These are phyloP conservation scores for Antechinus stuartii DNA, from an alignment of 2,113 vertebrate species.

Conservation along the genomic window DNA sequence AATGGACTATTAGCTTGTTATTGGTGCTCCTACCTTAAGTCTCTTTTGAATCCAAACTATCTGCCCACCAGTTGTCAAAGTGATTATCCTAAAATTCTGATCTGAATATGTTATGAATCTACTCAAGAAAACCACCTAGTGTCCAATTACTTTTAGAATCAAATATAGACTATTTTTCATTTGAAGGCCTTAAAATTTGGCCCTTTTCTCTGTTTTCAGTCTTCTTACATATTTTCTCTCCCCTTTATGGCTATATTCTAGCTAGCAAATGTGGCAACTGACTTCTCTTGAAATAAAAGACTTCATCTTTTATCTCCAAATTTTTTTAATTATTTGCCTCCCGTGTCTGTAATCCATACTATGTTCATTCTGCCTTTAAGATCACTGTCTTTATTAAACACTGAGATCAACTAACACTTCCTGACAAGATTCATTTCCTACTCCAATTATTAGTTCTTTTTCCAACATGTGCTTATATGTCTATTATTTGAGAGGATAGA, in stretches of 20 bases:
- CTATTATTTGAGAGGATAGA: not conserved
- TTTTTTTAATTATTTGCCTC: no score
- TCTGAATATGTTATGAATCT: not conserved
- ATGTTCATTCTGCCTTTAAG: not conserved
- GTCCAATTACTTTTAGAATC: not conserved
- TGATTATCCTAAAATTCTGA: not conserved
- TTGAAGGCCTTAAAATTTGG: not conserved
- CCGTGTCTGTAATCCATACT: not conserved
- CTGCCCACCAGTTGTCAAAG: not conserved
- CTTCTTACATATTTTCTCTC: not conserved
- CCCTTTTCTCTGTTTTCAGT: not conserved
- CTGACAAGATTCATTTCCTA: not conserved
- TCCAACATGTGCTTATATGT: not conserved
- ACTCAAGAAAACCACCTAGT: not conserved
- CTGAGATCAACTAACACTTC: not conserved
- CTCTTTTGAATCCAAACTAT: not conserved
- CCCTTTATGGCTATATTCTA: not conserved
- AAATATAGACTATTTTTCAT: not conserved
- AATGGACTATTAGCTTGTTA: not conserved
- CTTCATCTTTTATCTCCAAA: not conserved
- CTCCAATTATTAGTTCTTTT: not conserved
- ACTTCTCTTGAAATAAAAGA: not conserved
- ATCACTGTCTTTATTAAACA: not conserved
- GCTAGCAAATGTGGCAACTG: not conserved
- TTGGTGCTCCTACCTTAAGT: not conserved